Percentiles rank a stretch among this genome's conserved stretches.
phyloP scores from a whole-genome alignment of 2,797 vertebrate species.

The Myiothlypis coronata region DNA sequence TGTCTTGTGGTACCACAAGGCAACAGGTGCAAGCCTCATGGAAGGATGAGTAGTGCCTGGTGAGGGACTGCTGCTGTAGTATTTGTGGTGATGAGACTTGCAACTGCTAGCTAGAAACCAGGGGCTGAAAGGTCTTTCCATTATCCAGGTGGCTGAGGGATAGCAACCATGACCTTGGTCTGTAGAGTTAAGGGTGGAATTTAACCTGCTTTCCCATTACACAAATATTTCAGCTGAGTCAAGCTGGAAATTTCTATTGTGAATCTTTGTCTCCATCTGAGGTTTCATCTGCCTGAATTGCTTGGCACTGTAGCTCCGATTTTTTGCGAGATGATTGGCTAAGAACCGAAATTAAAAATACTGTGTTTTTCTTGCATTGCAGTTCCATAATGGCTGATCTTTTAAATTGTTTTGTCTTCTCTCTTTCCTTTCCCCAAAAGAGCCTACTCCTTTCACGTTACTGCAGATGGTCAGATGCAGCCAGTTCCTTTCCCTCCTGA shows the following conservation, averaged over 20 bases:
- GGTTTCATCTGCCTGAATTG: not conserved
- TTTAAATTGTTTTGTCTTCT: not conserved
- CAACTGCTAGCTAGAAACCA: not conserved
- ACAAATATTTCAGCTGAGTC: not conserved
- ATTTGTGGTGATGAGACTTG: not conserved
- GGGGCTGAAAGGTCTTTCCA: not conserved
- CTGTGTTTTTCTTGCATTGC: not conserved
- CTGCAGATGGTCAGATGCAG: constrained; percentile 84
- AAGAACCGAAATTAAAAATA: not conserved
- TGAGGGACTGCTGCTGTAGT: not conserved
- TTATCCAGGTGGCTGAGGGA: not conserved
- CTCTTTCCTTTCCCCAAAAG: constrained; percentile 34
- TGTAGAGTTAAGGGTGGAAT: not conserved
- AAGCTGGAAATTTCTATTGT: not conserved
- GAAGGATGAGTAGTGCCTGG: not conserved
- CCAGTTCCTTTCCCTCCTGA: constrained; percentile 83
- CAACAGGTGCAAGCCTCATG: not conserved
- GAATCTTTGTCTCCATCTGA: not conserved
- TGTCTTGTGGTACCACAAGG: not conserved
- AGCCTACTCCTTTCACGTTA: constrained; percentile 84
- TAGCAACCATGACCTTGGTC: not conserved
- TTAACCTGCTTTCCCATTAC: not conserved
- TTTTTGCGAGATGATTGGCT: not conserved
- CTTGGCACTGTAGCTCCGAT: not conserved
- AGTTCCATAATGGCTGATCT: not conserved